phyloP scores from a whole-genome alignment of 2,113 vertebrate species.

The Xenus cinereus region DNA sequence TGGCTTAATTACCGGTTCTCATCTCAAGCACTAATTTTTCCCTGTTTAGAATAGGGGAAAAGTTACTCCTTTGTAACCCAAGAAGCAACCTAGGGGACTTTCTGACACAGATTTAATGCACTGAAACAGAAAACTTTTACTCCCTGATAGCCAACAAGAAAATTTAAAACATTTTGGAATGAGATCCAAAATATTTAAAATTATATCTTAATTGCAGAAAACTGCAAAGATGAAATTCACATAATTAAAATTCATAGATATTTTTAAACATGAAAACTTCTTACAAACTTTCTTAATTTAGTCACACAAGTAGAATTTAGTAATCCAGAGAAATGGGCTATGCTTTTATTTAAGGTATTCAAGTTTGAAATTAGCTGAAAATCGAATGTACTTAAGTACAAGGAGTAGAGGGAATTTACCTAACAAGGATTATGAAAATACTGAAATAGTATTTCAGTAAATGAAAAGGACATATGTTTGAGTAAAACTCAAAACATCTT shows the following conservation, averaged over 20 bases:
- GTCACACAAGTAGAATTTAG: neutral
- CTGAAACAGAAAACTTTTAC: neutral
- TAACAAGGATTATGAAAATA: neutral
- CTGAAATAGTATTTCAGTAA: neutral
- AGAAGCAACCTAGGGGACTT: neutral
- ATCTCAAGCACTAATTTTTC: neutral
- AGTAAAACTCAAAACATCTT: neutral
- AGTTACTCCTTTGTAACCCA: neutral
- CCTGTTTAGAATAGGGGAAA: neutral
- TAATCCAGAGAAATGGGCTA: neutral
- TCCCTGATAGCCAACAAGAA: neutral
- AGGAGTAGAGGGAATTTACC: neutral
- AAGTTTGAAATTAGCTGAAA: neutral
- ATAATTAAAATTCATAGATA: neutral
- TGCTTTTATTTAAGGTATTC: neutral
- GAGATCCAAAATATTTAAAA: neutral
- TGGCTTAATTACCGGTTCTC: neutral
- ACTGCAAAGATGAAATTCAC: neutral
- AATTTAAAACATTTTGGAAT: neutral
- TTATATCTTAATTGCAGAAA: neutral
- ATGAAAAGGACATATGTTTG: neutral
- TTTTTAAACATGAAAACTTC: neutral
- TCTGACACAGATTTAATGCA: neutral
- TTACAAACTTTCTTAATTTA: neutral
- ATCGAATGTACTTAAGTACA: neutral